phyloP scores from a whole-genome alignment of 2,888 invertebrate species.

The Lymantria dispar region DNA sequence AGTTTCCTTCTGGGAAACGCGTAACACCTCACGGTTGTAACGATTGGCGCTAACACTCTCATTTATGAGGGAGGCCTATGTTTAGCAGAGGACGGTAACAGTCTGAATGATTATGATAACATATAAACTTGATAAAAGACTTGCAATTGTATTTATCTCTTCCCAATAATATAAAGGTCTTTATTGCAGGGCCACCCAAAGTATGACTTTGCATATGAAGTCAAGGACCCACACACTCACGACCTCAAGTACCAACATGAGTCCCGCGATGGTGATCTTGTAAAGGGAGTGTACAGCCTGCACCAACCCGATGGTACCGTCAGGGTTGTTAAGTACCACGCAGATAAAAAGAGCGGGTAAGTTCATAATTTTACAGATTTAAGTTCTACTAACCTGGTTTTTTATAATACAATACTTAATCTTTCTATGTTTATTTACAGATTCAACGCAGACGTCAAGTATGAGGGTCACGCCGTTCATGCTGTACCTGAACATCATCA shows the following conservation, averaged over 20 bases:
- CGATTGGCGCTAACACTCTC: too few relatives aligned
- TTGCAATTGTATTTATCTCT: too few relatives aligned
- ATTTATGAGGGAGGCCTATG: too few relatives aligned
- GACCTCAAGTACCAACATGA: conserved; percentile 60
- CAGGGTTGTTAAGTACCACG: conserved; percentile 65
- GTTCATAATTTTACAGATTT: not conserved
- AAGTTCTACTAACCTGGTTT: too few relatives aligned
- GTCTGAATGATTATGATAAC: not conserved
- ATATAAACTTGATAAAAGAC: too few relatives aligned
- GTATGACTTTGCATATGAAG: conserved; percentile 69
- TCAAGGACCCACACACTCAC: conserved; percentile 67
- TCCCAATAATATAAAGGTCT: not conserved
- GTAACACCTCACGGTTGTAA: too few relatives aligned
- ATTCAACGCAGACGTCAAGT: conserved; percentile 46
- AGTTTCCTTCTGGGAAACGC: too few relatives aligned
- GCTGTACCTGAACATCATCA: conserved; percentile 25
- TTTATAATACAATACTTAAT: too few relatives aligned
- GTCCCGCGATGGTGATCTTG: conserved; percentile 47
- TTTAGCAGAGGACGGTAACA: too few relatives aligned
- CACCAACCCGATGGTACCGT: conserved; percentile 68
- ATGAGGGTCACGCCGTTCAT: conserved; percentile 34
- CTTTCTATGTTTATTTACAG: conserved; percentile 12
- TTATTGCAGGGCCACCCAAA: conserved; percentile 48
- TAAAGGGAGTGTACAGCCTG: conserved; percentile 66
- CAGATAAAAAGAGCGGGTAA: conserved; percentile 41